Evolutionary conservation across 2,113 vertebrate species (phyloP).

Genomic region (Equus quagga): DNA sequence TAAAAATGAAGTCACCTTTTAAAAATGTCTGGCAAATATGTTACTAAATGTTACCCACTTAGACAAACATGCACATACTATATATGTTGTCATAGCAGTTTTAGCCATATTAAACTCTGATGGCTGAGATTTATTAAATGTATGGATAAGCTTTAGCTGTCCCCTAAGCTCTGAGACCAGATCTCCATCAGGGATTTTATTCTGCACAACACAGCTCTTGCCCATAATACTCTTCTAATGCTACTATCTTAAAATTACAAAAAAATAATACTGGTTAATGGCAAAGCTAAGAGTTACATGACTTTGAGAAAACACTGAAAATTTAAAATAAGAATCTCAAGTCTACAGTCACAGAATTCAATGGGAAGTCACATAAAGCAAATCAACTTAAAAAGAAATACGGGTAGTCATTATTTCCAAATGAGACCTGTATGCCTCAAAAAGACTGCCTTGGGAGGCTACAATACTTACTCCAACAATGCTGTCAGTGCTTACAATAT

Average conservation of each 20-base stretch:
- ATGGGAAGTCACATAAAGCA: neutral
- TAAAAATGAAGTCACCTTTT: conserved; percentile 40
- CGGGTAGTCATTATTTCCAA: conserved; percentile 18
- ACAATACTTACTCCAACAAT: neutral
- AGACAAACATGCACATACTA: neutral
- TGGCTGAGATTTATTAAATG: conserved; percentile 7
- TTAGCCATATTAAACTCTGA: conserved; percentile 13
- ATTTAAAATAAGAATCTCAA: conserved; percentile 22
- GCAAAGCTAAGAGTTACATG: neutral
- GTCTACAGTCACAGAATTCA: neutral
- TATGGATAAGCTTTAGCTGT: neutral
- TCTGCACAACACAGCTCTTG: neutral
- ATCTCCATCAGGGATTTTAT: conserved; percentile 12
- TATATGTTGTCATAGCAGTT: neutral
- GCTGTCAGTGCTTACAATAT: neutral
- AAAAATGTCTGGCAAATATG: neutral
- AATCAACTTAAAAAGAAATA: conserved; percentile 28
- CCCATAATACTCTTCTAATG: neutral
- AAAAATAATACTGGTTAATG: conserved; percentile 1
- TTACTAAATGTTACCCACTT: conserved; percentile 30
- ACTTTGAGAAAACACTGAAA: conserved; percentile 20
- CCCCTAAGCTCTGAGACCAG: neutral
- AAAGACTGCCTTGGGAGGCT: neutral
- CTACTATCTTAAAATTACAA: conserved; percentile 21
- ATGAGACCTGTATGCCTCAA: neutral